Evolutionary conservation across 2,113 vertebrate species (phyloP), one percentile per base, ranked within the genome.

Genomic region (Galbula dea): DNA sequence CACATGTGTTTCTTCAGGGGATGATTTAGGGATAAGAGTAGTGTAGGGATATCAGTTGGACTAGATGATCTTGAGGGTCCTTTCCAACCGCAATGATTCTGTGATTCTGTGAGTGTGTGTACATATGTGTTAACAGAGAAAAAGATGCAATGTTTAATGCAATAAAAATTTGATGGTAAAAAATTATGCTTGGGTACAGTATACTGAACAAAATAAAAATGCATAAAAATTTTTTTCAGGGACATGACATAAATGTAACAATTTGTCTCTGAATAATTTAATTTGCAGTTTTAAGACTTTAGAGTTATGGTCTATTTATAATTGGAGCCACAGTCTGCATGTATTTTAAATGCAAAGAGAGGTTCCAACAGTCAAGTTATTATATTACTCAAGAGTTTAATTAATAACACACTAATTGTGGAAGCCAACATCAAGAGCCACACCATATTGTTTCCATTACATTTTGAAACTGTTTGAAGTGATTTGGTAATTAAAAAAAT

Each of bases 341-440:
- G 94, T 84, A 96, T 96, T 97, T 98, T 96, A 97, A 97, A 97
- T 96, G 94, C 94, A 97, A 96, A 97, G 88, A 97, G 94, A 96
- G 61, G 65, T 96, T 96, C 89, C 97, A 96, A 95, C 94, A 96
- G 83, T 97, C 93, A 97, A 97, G 96, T 95, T 96, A 95, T 97
- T 97, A 80, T 94, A 95, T 96, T 96, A 96, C 90, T 97, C 43
- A 71, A 97, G 97, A 96, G 92, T 96, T 97, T 98, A 97, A 98
- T 97, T 98, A 98, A 98, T 98, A 97, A 96, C 96, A 97, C 71
- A 93, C 89, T 97, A 96, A 97, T 97, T 97, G 90, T 95, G 32
- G 91, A 96, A 97, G 93, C 73, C 88, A 93, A 90, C 95, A 94
- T 97, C 94, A 96, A 97, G 96, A 97, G 74, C 68, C 88, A 90